Evolutionary conservation across 2,888 invertebrate genomes (phyloP).

Genomic region (Eupeodes luniger): DNA sequence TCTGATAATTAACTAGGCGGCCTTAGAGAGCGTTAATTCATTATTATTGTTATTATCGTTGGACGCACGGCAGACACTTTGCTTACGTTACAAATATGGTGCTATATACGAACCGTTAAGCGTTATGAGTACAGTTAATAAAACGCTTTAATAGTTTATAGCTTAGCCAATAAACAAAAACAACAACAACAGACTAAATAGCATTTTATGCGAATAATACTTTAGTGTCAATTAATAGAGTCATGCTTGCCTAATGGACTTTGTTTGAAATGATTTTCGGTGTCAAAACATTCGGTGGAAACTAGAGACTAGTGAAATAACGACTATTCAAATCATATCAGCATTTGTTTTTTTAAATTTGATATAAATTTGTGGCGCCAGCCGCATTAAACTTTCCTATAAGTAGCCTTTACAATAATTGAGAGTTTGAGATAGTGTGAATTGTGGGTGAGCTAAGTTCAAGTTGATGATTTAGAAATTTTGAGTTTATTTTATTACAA

Average conservation of each 20-base stretch:
- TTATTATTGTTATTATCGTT: slow-evolving; percentile 47
- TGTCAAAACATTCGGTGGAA: neutral
- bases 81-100: slow-evolving; percentile 18
- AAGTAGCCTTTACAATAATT: too few relatives aligned
- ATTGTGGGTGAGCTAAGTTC: too few relatives aligned
- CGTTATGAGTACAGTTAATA: slow-evolving; percentile 13
- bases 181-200: neutral
- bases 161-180: neutral
- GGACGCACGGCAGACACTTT: neutral
- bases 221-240: neutral
- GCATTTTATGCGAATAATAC: neutral
- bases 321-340: too few relatives aligned
- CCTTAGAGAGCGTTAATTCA: slow-evolving; percentile 26
- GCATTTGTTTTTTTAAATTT: too few relatives aligned
- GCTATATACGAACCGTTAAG: slow-evolving; percentile 52
- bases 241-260: neutral
- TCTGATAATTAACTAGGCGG: slow-evolving; percentile 64
- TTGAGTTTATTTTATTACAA: too few relatives aligned
- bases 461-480: neutral
- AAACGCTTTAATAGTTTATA: slow-evolving; percentile 27
- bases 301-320: too few relatives aligned
- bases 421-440: too few relatives aligned
- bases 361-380: too few relatives aligned
- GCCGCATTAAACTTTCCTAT: too few relatives aligned
- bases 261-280: neutral